Percentiles rank a stretch among this genome's conserved stretches.
Evolutionary conservation across 2,888 invertebrate species (phyloP).

Genomic region (Nycteola revayana): DNA sequence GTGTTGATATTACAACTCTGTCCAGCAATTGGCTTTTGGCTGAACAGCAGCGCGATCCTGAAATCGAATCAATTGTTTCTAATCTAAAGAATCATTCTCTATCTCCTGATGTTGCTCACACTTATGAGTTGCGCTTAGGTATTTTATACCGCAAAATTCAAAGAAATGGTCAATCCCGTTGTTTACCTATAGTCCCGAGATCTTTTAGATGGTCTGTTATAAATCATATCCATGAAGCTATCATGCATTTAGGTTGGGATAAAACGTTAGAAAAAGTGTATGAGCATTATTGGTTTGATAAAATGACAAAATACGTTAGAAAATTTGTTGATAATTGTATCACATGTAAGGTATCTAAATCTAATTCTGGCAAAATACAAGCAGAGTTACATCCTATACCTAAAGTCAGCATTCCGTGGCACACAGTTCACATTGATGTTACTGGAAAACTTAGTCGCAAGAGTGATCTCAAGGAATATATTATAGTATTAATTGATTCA

Average conservation of each 20-base stretch:
- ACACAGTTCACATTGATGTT: too few species aligned
- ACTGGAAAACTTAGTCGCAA: slow-evolving; percentile 6
- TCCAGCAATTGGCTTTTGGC: too few species aligned
- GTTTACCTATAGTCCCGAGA: slow-evolving; percentile 32
- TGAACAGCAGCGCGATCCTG: too few species aligned
- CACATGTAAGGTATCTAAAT: slow-evolving; percentile 39
- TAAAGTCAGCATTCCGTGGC: slow-evolving; percentile 14
- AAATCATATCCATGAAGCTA: slow-evolving; percentile 28
- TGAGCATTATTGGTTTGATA: slow-evolving; percentile 38
- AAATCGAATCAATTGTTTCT: too few species aligned
- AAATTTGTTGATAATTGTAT: slow-evolving; percentile 43
- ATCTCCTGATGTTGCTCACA: slow-evolving; percentile 2
- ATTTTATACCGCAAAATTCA: slow-evolving; percentile 7
- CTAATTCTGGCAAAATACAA: slow-evolving; percentile 32
- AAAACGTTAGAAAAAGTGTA: slow-evolving; percentile 34
- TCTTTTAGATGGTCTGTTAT: too few species aligned
- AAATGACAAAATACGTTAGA: slow-evolving; percentile 35
- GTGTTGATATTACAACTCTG: too few species aligned
- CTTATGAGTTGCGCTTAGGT: slow-evolving; percentile 4
- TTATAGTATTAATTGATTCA: slow-evolving; percentile 3
- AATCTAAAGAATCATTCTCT: too few species aligned
- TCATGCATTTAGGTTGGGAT: slow-evolving; percentile 31
- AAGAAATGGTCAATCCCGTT: slow-evolving; percentile 8
- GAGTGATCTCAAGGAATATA: slow-evolving; percentile 3
- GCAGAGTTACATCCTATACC: slow-evolving; percentile 41